phyloP scores from a whole-genome alignment of 2,797 vertebrate species.

The Atherinosoma microstoma region DNA sequence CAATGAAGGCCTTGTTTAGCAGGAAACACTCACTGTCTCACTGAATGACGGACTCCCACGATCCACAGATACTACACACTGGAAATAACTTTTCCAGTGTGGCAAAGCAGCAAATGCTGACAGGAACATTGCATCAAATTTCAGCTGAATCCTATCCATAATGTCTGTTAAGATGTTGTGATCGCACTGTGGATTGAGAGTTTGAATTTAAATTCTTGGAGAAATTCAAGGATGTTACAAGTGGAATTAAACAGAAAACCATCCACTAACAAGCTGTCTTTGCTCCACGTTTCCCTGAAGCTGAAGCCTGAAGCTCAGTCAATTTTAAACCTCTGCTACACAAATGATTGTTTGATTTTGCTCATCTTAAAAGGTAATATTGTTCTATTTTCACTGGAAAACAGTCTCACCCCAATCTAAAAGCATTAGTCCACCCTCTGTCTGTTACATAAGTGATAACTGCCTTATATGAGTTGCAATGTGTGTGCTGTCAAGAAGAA shows the following conservation, averaged over 20 bases:
- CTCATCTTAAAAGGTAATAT: slow-evolving; percentile 12
- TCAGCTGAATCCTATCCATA: slow-evolving; percentile 43
- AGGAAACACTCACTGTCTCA: slow-evolving; percentile 74
- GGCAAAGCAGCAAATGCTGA: slow-evolving; percentile 65
- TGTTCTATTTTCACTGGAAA: slow-evolving; percentile 11
- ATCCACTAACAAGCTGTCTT: slow-evolving; percentile 27
- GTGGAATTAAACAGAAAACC: slow-evolving; percentile 22
- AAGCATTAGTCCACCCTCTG: slow-evolving; percentile 14
- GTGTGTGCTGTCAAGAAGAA: slow-evolving; percentile 42
- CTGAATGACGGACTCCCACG: slow-evolving; percentile 73
- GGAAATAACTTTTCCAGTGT: slow-evolving; percentile 76
- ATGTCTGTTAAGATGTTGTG: slow-evolving; percentile 23
- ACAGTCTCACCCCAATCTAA: slow-evolving; percentile 1
- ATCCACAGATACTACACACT: slow-evolving; percentile 53
- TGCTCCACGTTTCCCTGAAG: slow-evolving; percentile 22
- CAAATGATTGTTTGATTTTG: slow-evolving; percentile 34
- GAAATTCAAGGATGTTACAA: slow-evolving; percentile 30
- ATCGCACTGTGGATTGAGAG: slow-evolving; percentile 19
- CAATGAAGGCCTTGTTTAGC: slow-evolving; percentile 84
- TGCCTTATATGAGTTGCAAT: slow-evolving; percentile 53
- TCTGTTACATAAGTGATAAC: slow-evolving; percentile 22
- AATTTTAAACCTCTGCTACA: slow-evolving; percentile 22
- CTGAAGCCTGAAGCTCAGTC: background rate
- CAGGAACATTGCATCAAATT: slow-evolving; percentile 42
- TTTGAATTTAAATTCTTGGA: slow-evolving; percentile 21